Conservation (phyloP, 2,113 vertebrate genomes). For the Acrocephalus kingi region DNA sequence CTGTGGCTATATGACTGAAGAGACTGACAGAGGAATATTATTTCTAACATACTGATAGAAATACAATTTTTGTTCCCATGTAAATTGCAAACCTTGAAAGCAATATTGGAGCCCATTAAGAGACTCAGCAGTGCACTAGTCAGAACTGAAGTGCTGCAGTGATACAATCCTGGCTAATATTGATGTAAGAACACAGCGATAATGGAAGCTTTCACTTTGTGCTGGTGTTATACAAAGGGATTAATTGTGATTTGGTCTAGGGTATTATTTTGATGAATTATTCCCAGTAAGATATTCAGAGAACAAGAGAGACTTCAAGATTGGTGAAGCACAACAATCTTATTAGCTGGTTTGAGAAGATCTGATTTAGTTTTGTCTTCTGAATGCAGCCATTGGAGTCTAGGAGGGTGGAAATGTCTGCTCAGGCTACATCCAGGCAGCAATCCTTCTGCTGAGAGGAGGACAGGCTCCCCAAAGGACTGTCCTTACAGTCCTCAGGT, state of each 20-base stretch:
- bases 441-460: neutral
- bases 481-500: neutral
- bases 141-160: neutral
- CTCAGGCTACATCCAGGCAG: neutral
- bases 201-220: neutral
- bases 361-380: neutral
- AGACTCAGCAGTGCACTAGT: neutral
- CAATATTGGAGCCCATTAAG: neutral
- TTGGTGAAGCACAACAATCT: neutral
- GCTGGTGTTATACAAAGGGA: neutral
- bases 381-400: neutral
- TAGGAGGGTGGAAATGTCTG: neutral
- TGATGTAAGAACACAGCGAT: neutral
- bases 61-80: neutral
- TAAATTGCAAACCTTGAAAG: neutral
- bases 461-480: neutral
- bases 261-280: neutral
- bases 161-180: neutral
- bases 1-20: neutral
- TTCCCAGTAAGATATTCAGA: neutral
- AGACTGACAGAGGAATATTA: neutral
- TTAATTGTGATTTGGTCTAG: conserved; percentile 5
- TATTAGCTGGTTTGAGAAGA: neutral
- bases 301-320: neutral
- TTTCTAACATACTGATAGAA: neutral